A percentile compares a stretch with the other conserved stretches of the same genome.
phyloP scores from a whole-genome alignment of 1,140 invertebrate species.

The Pteromalus puparum region DNA sequence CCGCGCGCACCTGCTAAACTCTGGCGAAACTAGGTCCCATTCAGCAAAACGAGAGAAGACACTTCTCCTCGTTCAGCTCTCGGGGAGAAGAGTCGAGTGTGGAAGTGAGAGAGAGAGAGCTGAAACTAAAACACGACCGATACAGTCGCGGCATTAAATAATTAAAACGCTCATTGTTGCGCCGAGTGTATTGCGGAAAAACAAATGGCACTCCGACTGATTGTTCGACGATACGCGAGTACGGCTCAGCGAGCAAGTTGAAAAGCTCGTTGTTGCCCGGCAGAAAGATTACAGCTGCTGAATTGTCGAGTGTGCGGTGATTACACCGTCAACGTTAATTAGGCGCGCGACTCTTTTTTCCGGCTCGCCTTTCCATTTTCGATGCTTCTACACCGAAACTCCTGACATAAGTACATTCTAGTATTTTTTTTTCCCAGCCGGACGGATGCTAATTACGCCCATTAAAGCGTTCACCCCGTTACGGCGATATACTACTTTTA shows the following conservation, averaged over 20 bases:
- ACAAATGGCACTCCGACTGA: background rate
- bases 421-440: background rate
- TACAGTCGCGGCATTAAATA: background rate
- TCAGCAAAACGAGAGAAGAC: slow-evolving; percentile 17
- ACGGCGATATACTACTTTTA: slow-evolving; percentile 3
- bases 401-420: too few species aligned
- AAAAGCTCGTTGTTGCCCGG: background rate
- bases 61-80: too few species aligned
- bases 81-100: too few species aligned
- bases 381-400: background rate
- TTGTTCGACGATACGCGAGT: background rate
- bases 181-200: background rate
- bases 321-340: background rate
- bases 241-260: background rate
- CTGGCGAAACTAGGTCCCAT: slow-evolving; percentile 32
- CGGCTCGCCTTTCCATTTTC: background rate
- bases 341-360: background rate
- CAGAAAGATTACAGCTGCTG: background rate
- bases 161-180: background rate
- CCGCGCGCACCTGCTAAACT: background rate
- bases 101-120: too few species aligned
- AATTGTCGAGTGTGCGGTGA: background rate
- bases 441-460: background rate
- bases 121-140: background rate
- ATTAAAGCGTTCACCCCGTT: background rate